phyloP scores from a whole-genome alignment of 2,797 vertebrate genomes.

The Alcedo atthis region DNA sequence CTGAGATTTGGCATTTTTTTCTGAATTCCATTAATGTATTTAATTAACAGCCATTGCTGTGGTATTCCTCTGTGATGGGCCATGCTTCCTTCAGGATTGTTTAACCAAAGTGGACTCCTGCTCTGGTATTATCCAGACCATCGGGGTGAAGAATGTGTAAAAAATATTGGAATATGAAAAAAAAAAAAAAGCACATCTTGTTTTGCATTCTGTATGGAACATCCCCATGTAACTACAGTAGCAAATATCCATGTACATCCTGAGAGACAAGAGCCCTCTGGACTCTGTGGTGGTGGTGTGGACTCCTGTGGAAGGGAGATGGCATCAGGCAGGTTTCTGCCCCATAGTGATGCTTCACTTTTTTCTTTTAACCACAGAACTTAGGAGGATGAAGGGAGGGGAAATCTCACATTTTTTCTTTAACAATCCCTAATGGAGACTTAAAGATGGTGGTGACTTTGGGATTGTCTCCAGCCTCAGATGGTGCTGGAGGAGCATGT shows the following conservation, averaged over 20 bases:
- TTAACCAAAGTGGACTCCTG: background rate
- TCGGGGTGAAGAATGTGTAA: background rate
- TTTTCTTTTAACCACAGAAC: background rate
- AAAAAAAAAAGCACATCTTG: background rate
- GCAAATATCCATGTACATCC: background rate
- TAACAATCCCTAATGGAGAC: too few species aligned
- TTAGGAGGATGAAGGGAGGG: background rate
- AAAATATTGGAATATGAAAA: background rate
- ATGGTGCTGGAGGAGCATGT: background rate
- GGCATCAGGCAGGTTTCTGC: background rate
- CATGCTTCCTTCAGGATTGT: background rate
- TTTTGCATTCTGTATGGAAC: fast-evolving
- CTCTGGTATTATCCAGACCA: background rate
- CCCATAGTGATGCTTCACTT: background rate
- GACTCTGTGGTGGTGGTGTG: background rate
- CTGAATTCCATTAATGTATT: background rate
- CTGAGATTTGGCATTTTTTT: background rate
- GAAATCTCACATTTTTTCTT: background rate
- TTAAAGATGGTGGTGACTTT: background rate
- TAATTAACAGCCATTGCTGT: background rate
- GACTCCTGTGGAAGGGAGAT: background rate
- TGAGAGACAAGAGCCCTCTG: background rate
- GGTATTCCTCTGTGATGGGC: background rate
- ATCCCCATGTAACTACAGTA: background rate
- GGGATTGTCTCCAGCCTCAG: background rate